Conservation (phyloP, 2,113 vertebrate species). For the Ictalurus furcatus region DNA sequence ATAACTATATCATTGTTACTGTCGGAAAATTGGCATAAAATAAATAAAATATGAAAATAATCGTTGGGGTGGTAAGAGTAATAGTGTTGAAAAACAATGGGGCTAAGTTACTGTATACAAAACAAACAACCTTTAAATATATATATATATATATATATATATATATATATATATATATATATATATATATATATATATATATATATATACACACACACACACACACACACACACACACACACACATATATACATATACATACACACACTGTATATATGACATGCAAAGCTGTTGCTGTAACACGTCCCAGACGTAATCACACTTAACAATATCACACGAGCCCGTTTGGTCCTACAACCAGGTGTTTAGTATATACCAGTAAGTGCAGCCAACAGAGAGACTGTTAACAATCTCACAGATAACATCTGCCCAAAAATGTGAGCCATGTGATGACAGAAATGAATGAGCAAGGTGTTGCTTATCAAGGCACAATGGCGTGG, state of each 20-base stretch:
- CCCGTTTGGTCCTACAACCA: background rate
- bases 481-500: conserved; percentile 63
- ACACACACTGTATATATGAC: too few species aligned
- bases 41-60: background rate
- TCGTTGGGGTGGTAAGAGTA: background rate
- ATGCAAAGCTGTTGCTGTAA: background rate
- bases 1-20: background rate
- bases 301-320: background rate
- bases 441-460: conserved; percentile 61
- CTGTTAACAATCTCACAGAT: conserved; percentile 53
- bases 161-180: too few species aligned
- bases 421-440: conserved; percentile 67
- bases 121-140: background rate
- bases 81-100: background rate
- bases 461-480: conserved; percentile 60
- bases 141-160: too few species aligned
- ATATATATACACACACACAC: too few species aligned
- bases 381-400: conserved; percentile 13
- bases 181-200: too few species aligned
- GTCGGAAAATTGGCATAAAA: background rate
- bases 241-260: too few species aligned
- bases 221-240: too few species aligned
- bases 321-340: background rate
- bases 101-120: background rate
- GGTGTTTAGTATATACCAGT: conserved; percentile 8